phyloP scores from a whole-genome alignment of 2,113 vertebrate genomes.

The Abramis brama region DNA sequence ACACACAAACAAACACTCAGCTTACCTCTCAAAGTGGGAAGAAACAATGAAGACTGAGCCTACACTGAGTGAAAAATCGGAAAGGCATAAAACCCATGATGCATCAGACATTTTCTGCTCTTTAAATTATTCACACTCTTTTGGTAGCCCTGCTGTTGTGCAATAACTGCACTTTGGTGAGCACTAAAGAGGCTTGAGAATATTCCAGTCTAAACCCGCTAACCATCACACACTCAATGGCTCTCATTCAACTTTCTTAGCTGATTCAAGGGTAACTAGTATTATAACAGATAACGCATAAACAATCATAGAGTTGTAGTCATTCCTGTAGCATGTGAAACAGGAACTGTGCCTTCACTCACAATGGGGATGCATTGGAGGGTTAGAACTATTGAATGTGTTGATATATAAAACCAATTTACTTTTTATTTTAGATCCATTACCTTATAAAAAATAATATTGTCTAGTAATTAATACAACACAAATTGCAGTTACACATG shows the following conservation, averaged over 20 bases:
- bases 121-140: conserved; percentile 45
- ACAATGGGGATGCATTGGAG: not conserved
- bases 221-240: not conserved
- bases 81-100: conserved; percentile 32
- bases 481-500: not conserved
- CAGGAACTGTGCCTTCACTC: not conserved
- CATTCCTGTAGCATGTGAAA: not conserved
- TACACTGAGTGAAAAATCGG: conserved; percentile 20
- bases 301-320: conserved; percentile 3
- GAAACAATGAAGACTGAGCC: not conserved
- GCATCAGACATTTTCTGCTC: conserved; percentile 27
- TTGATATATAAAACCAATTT: not conserved
- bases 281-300: not conserved
- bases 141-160: conserved; percentile 13
- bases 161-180: conserved; percentile 33
- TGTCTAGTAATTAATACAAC: not conserved
- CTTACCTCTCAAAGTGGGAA: not conserved
- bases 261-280: conserved; percentile 21
- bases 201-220: conserved; percentile 25
- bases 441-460: not conserved
- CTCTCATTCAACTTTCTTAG: conserved; percentile 15
- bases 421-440: conserved; percentile 1
- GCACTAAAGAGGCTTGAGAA: conserved; percentile 28
- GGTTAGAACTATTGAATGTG: not conserved
- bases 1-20: conserved; percentile 30